Evolutionary conservation across 2,797 vertebrate species (phyloP).

Genomic region (Siniperca scherzeri): DNA sequence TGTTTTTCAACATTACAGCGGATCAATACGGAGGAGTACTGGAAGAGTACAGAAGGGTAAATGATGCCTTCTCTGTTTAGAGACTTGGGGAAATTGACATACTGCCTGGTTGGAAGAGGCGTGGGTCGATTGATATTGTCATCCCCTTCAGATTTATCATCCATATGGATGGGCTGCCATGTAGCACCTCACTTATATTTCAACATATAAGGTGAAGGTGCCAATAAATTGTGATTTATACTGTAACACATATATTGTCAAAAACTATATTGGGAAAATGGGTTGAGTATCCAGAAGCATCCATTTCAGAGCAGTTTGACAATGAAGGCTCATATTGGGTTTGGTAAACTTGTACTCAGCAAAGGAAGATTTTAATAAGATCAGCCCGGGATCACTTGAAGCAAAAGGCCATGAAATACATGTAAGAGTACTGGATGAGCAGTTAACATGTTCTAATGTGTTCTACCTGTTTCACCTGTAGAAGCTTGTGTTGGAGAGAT

Average conservation of each 20-base stretch:
- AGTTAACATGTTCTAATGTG: no score
- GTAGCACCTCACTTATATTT: slow-evolving; percentile 61
- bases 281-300: slow-evolving; percentile 13
- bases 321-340: neutral
- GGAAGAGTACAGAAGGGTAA: slow-evolving; percentile 62
- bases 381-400: neutral
- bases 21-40: slow-evolving; percentile 77
- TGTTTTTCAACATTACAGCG: slow-evolving; percentile 73
- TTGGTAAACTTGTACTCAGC: neutral
- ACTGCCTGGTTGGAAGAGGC: slow-evolving; percentile 70
- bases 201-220: slow-evolving; percentile 53
- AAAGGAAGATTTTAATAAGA: neutral
- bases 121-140: slow-evolving; percentile 70
- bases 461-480: no score
- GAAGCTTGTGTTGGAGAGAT: no score
- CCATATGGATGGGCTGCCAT: slow-evolving; percentile 62
- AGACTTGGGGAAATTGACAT: slow-evolving; percentile 77
- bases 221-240: slow-evolving; percentile 65
- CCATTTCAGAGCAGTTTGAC: slow-evolving; percentile 10
- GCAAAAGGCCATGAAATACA: neutral
- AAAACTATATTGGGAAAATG: slow-evolving; percentile 43
- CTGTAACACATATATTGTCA: slow-evolving; percentile 29
- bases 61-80: slow-evolving; percentile 79
- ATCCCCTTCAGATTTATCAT: slow-evolving; percentile 72
- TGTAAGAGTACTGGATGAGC: no score